Evolutionary conservation across 2,888 invertebrate species (phyloP), one percentile per base, ranked within the genome.

Genomic region (Scaptomyza cyrtandrae): DNA sequence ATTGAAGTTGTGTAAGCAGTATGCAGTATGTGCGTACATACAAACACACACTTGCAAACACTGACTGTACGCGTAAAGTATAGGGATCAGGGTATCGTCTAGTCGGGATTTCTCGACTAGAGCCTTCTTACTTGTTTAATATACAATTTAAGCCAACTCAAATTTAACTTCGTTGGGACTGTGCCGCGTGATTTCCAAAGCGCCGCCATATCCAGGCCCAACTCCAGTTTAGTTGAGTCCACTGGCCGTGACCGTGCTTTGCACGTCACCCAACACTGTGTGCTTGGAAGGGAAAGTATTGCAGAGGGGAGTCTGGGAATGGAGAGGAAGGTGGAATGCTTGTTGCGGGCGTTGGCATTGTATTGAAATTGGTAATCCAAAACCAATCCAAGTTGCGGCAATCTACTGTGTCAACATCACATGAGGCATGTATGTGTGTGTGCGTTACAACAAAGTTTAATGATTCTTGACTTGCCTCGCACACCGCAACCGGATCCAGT

Each of bases 401-500:
- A 77, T 69, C 31, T 45, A 59, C 35, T 58, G 46, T 70, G 55
- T 59, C 58, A 63, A 55, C 60, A 56, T 44, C 56, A 61, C 61
- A 61, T 54, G 55, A 7, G 50, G 24, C 16, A 14, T 43, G 39
- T 35, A 6, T 53, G 35, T 69, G 66, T 50, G 69, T 63, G 63
- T 54, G 62, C 48, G 7, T 16, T 4, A 10, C 11, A 7, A 14
- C 52, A 16, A 62, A 80, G 88, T 86, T 89, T 85, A 89, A 86
- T 86, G 86, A 86, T 88, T 86, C 86, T 86, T 87, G 86, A 86
- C 86, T 81, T 45, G 35, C n/a, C 19, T 13, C 49, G 10, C 50
- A 46, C 54, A 45, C 33, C 49, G 67, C 70, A 81, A 78, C 69
- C 72, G 79, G 84, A 84, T 83, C 65, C 70, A 70, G 6, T 66